These are phyloP conservation scores for Hestina assimilis DNA, from an alignment of 1,140 invertebrate species.

Conservation along the genomic window DNA sequence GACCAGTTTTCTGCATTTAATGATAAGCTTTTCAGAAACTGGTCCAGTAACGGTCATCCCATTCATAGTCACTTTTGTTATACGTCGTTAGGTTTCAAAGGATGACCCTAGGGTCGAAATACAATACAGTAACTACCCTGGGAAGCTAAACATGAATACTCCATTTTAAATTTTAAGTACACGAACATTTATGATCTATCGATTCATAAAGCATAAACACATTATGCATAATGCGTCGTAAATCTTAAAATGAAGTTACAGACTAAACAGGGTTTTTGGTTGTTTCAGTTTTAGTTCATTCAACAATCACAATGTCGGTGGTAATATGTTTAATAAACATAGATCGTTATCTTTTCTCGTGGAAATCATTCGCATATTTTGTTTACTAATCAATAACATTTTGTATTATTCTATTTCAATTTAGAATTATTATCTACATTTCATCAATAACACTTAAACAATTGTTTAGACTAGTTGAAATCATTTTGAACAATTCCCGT, in stretches of 20 bases:
- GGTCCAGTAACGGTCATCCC: constrained; percentile 25
- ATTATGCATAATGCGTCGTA: constrained; percentile 31
- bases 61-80: constrained; percentile 11
- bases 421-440: too few species aligned
- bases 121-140: neutral
- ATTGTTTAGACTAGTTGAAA: too few species aligned
- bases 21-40: constrained; percentile 25
- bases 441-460: too few species aligned
- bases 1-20: constrained; percentile 15
- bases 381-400: neutral
- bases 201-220: constrained; percentile 31
- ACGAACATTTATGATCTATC: too few species aligned
- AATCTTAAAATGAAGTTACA: constrained; percentile 44
- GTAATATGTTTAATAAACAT: neutral
- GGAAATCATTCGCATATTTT: neutral
- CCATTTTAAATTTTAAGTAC: neutral
- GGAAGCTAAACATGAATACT: neutral
- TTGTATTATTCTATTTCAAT: too few species aligned
- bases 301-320: constrained; percentile 17
- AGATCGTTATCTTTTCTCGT: neutral
- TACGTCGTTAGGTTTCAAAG: constrained; percentile 10
- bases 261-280: constrained; percentile 45
- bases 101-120: constrained; percentile 21
- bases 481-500: too few species aligned
- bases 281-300: constrained; percentile 32